phyloP scores from a whole-genome alignment of 2,113 vertebrate genomes.

The Puntigrus tetrazona region DNA sequence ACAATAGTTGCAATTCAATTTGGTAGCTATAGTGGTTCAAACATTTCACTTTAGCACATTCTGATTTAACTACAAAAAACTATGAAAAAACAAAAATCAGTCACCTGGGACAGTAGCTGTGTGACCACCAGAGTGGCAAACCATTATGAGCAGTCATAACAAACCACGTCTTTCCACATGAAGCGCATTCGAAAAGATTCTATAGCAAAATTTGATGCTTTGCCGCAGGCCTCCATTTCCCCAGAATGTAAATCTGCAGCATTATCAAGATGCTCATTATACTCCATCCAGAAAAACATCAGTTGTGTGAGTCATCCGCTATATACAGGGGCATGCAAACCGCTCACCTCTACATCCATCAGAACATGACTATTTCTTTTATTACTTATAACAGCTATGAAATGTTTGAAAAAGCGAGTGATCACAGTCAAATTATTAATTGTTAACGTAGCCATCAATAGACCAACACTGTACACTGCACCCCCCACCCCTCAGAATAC shows the following conservation, averaged over 20 bases:
- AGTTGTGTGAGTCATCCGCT: background rate
- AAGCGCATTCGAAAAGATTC: background rate
- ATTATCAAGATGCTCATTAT: slow-evolving; percentile 14
- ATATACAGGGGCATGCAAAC: background rate
- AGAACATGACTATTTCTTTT: background rate
- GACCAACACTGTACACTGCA: background rate
- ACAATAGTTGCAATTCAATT: background rate
- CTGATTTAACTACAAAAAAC: background rate
- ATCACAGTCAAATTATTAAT: background rate
- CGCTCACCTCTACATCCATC: background rate
- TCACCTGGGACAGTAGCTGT: background rate
- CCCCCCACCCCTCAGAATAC: background rate
- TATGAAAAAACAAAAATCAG: background rate
- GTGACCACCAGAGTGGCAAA: background rate
- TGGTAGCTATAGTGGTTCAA: background rate
- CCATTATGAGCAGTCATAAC: background rate
- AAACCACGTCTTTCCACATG: background rate
- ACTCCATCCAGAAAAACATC: background rate
- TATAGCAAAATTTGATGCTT: background rate
- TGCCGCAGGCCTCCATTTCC: background rate
- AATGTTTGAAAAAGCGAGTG: background rate
- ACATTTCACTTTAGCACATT: background rate
- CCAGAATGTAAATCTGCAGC: slow-evolving; percentile 1
- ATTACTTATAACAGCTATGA: background rate
- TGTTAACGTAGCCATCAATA: slow-evolving; percentile 11